A percentile compares a stretch with the other conserved stretches of the same genome.
Evolutionary conservation across 1,140 invertebrate genomes (phyloP).

Genomic region (Bombus soroeensis): DNA sequence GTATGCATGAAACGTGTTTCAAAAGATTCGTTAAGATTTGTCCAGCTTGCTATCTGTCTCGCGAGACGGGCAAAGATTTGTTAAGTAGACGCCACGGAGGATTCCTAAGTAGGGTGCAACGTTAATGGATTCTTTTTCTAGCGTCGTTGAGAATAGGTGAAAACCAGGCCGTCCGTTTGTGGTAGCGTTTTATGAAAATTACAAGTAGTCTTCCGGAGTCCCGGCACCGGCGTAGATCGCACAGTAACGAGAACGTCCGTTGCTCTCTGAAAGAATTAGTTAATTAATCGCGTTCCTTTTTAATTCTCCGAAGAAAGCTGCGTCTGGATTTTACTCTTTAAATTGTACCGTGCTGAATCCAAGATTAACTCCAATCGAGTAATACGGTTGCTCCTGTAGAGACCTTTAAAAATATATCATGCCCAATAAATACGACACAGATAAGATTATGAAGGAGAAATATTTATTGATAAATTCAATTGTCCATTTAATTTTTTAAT

Average conservation of each 20-base stretch:
- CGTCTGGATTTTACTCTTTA: conserved; percentile 17
- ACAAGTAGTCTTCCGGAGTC: conserved; percentile 1
- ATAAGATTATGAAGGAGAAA: no score
- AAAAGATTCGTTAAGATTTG: not conserved
- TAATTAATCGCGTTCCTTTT: conserved; percentile 15
- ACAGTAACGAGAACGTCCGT: conserved; percentile 5
- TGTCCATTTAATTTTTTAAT: no score
- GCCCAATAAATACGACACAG: no score
- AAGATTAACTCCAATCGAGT: not conserved
- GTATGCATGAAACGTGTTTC: not conserved
- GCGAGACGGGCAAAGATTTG: not conserved
- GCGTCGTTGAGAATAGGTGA: conserved; percentile 39
- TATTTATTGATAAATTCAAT: no score
- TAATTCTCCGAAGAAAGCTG: conserved; percentile 4
- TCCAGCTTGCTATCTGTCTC: not conserved
- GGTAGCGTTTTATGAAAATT: conserved; percentile 41
- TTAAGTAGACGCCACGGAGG: conserved; percentile 3
- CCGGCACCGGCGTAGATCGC: not conserved
- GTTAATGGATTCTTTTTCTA: conserved; percentile 47
- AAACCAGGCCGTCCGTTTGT: conserved; percentile 52
- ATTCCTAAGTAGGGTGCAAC: conserved; percentile 14
- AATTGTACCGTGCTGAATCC: not conserved
- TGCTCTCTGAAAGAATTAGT: not conserved
- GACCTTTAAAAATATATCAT: not conserved
- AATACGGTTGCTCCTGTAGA: not conserved